These are phyloP conservation scores for Balanococcus diminutus DNA, from an alignment of 2,888 invertebrate species.

Conservation along the genomic window DNA sequence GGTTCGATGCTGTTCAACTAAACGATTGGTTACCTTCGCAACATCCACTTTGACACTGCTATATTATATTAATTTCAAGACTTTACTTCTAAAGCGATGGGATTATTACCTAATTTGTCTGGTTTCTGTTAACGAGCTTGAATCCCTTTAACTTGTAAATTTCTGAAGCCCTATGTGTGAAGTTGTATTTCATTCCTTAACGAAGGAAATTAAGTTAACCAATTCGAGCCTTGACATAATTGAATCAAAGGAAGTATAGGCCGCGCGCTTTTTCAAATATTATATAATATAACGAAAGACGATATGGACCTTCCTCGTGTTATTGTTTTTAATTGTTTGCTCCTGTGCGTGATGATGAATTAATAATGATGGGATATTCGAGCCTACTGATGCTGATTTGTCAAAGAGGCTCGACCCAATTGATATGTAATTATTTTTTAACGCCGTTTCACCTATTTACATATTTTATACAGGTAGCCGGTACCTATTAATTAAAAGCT, in stretches of 20 bases:
- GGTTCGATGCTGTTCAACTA: not conserved
- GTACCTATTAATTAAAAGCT: not conserved
- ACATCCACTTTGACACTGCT: not conserved
- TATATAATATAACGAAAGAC: not conserved
- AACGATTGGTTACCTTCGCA: conserved; percentile 14
- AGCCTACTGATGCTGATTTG: not conserved
- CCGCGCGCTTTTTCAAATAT: not conserved
- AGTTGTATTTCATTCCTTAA: conserved; percentile 12
- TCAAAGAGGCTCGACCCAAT: not conserved
- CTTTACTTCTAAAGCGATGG: conserved; percentile 8
- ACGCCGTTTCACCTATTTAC: not conserved
- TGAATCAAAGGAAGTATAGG: conserved; percentile 33
- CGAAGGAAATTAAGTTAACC: conserved; percentile 40
- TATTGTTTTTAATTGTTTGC: conserved; percentile 13
- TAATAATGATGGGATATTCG: not conserved
- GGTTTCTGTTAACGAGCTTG: conserved; percentile 42
- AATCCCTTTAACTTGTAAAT: conserved; percentile 36
- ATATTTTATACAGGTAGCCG: not conserved
- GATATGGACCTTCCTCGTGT: not conserved
- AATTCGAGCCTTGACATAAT: conserved; percentile 40
- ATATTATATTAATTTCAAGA: conserved; percentile 15
- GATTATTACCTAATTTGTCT: conserved; percentile 40
- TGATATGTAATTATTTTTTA: not conserved
- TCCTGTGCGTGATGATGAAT: not conserved
- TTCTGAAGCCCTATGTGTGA: conserved; percentile 35